Evolutionary conservation across 2,888 invertebrate species (phyloP).

Genomic region (Sipha maydis): DNA sequence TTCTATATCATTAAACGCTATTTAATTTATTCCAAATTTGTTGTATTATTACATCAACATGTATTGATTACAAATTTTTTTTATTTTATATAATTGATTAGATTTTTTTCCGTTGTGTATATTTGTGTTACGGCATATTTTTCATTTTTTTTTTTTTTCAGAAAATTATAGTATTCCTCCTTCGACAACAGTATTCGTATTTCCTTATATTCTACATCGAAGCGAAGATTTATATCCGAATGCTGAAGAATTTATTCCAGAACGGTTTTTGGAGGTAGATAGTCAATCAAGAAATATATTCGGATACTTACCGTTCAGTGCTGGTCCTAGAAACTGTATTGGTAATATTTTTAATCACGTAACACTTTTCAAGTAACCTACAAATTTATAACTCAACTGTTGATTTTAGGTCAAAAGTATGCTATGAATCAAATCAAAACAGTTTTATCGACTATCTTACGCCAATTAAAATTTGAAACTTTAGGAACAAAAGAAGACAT

Average conservation of each 20-base stretch:
- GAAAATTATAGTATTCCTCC: constrained; percentile 64
- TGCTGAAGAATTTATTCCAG: constrained; percentile 69
- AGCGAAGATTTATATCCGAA: constrained; percentile 68
- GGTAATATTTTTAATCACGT: constrained; percentile 63
- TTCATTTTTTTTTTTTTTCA: constrained; percentile 6
- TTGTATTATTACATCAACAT: too few relatives aligned
- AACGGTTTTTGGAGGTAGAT: constrained; percentile 67
- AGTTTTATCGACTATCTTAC: constrained; percentile 64
- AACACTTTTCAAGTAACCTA: not conserved
- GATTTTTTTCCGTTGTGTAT: not conserved
- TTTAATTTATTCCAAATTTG: too few relatives aligned
- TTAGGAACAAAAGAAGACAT: constrained; percentile 64
- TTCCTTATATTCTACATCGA: too few relatives aligned
- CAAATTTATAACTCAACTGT: not conserved
- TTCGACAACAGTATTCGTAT: constrained; percentile 64
- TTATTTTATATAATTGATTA: too few relatives aligned
- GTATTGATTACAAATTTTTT: too few relatives aligned
- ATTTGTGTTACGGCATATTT: not conserved
- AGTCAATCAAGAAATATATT: constrained; percentile 39
- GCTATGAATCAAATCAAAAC: constrained; percentile 66
- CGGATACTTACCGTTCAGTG: constrained; percentile 68
- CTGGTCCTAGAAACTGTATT: constrained; percentile 69
- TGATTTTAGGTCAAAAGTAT: too few relatives aligned
- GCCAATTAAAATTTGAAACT: constrained; percentile 63
- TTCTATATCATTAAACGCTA: too few relatives aligned